Base-by-base conservation (phyloP, 30 jellyfish, hydroid and myxozoan genomes). In the Cassiopea xamachana region DNA sequence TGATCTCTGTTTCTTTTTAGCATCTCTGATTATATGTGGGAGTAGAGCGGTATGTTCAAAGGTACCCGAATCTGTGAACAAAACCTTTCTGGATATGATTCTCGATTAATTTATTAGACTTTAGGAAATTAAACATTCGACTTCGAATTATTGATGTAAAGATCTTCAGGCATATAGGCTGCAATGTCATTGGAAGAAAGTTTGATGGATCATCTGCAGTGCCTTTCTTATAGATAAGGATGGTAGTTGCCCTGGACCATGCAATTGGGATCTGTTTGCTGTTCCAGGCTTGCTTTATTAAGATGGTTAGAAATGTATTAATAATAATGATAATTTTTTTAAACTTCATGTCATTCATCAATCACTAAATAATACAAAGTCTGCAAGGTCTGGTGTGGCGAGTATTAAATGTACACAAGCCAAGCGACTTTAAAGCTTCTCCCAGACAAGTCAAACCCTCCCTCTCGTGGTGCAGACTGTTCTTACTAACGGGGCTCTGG, bases 41-140 rank as follows among this genome's bases (percentile, higher is more conserved):
- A 84, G 70, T 18, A 13, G 60, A 6, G 85, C 92, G 70, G 92
- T 84, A 70, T 84, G 92, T 46, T 84, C 92, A 72, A 84, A 45
- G 64, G 77, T 70, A 59, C 87, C 92, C 6, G 91, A 64, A 16
- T 62, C 45, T 67, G 67, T 55, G 75, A 9, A 46, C 16, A 64
- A 83, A 83, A 48, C 91, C 70, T 83, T 83, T 68, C 19, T 48
- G 77, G 75, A 83, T 48, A 45, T 46, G 86, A 68, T 69, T 68
- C 87, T 75, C 84, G 70, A 75, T 48, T 5, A 44, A 75, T 2
- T 48, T 48, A 44, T 75, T 75, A 44, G 69, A 44, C 47, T 69
- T 44, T 48, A 43, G 58, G 88, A 79, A 79, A 18, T 60, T 46
- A 58, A 79, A 79, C 88, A 79, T 79, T 55, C 88, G 76, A 79